A percentile compares a stretch with the other conserved stretches of the same genome.
Evolutionary conservation across 2,797 vertebrate genomes (phyloP).

Genomic region (Australoheros facetus): DNA sequence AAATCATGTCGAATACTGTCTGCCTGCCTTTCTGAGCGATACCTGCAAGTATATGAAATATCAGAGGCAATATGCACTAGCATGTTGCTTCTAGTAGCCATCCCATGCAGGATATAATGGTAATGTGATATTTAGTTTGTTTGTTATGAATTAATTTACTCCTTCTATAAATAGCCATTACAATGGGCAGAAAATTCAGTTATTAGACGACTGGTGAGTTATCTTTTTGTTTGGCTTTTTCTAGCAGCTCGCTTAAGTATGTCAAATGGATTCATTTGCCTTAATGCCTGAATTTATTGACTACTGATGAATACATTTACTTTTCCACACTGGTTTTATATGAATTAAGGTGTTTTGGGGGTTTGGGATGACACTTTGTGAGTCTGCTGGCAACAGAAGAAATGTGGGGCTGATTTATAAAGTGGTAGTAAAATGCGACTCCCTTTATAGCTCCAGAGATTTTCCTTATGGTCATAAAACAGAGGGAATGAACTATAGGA

Average conservation of each 20-base stretch:
- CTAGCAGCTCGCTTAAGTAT: not conserved
- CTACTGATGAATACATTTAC: constrained; percentile 13
- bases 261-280: constrained; percentile 4
- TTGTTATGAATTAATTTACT: not conserved
- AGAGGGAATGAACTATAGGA: not conserved
- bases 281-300: constrained; percentile 6
- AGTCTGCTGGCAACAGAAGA: not conserved
- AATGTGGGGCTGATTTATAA: constrained; percentile 8
- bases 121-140: constrained; percentile 8
- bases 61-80: not conserved
- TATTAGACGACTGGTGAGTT: not conserved
- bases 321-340: not conserved
- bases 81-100: not conserved
- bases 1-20: not conserved
- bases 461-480: not conserved
- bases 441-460: not conserved
- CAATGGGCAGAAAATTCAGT: not conserved
- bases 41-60: not conserved
- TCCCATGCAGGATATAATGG: not conserved
- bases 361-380: constrained; percentile 15
- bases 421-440: not conserved
- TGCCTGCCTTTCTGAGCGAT: not conserved
- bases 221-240: not conserved
- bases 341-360: constrained; percentile 26
- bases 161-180: not conserved